Evolutionary conservation across 2,113 vertebrate genomes (phyloP), one percentile per base, ranked within the genome.

Genomic region (Gasterosteus nipponicus): DNA sequence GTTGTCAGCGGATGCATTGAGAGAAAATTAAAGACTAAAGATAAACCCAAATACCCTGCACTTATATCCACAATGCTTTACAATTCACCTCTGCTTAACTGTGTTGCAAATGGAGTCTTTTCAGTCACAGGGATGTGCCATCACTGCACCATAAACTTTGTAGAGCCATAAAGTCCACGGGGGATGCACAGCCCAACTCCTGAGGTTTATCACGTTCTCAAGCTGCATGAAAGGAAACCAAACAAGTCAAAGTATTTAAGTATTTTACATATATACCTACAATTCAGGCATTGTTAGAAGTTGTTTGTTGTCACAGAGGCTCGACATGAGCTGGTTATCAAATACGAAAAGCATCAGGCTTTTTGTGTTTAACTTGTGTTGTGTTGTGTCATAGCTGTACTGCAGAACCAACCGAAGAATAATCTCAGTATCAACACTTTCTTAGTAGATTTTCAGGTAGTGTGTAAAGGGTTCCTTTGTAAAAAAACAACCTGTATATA

Each of bases 71-170:
- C 42, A 26, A 26, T 10, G 73, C 66, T 73, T 73, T 69, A 72
- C 75, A 59, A 79, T 82, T 80, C 77, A 82, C 85, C 84, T 80
- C 73, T 75, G 76, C 73, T 81, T 79, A 87, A 89, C 81, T 80
- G 81, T 82, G 84, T 89, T 79, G 75, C 77, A 85, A 86, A 86
- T 88, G 68, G 78, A 85, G 84, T 75, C 69, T 81, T 86, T 85
- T 86, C 69, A 78, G 80, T 83, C 78, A 83, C 82, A 67, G 82
- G 78, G 78, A 89, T 74, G 58, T 82, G 77, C 70, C 76, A 74
- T 80, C 61, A 26, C 78, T 63, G 82, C 65, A 68, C 82, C 85
- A 83, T 86, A 87, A 89, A 87, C 73, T 69, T 46, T 74, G 62
- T 29, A 53, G 79, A 8, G 31, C 59, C 70, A 80, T 88, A 84